Percentiles rank a stretch among this genome's conserved stretches.
Conservation (phyloP, 2,113 vertebrate species). For the Prunella himalayana region DNA sequence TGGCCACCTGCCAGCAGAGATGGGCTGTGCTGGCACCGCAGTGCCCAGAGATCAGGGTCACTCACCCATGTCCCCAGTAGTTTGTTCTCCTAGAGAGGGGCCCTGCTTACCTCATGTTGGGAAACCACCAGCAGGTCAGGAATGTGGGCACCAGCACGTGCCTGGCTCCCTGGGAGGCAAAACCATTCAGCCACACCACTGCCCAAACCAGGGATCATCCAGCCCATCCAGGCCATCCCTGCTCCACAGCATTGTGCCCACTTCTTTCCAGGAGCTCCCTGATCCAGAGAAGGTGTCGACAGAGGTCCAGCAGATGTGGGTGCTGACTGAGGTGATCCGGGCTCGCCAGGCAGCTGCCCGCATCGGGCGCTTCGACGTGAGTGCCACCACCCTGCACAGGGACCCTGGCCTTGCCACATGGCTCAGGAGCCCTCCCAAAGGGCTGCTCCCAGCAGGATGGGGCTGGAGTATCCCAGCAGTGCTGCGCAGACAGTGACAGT, state of each 20-base stretch:
- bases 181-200: neutral
- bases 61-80: neutral
- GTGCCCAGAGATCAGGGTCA: neutral
- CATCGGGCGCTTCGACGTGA: slow-evolving; percentile 93
- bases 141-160: fast-evolving
- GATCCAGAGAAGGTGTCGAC: slow-evolving; percentile 86
- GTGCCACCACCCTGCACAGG: slow-evolving; percentile 4
- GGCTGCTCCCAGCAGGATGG: neutral
- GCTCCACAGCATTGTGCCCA: fast-evolving
- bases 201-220: fast-evolving
- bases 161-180: neutral
- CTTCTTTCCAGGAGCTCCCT: slow-evolving; percentile 81
- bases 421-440: neutral
- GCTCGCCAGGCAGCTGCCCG: slow-evolving; percentile 83
- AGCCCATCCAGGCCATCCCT: fast-evolving
- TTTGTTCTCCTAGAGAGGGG: neutral
- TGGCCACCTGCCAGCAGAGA: neutral
- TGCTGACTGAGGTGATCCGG: slow-evolving; percentile 91
- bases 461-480: neutral
- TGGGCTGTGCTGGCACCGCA: fast-evolving
- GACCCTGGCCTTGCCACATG: fast-evolving
- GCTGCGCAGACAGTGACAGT: neutral
- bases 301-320: slow-evolving; percentile 97
- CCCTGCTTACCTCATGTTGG: neutral
- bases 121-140: neutral